Base-by-base conservation (phyloP, 1,140 invertebrate species). In the Harpegnathos saltator region DNA sequence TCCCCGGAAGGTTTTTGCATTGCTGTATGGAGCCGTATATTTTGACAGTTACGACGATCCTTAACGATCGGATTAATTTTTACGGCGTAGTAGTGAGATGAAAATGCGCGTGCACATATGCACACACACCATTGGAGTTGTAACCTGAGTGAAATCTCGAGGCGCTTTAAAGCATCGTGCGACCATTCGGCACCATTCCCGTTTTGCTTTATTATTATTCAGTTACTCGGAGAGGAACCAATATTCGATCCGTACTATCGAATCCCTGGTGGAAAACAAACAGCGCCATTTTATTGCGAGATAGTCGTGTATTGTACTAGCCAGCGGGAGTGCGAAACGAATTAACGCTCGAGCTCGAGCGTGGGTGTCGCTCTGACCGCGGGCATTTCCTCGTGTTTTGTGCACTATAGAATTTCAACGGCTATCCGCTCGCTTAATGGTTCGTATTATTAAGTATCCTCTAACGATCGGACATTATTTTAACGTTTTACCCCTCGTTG, bases 11-110 rank as follows among this genome's bases (percentile, higher is more conserved):
- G 83, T 80, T 87, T 89, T 86, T 65, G 84, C 86, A 63, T 84
- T 72, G 83, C 84, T 86, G 86, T 86, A 86, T 54, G 82, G 71
- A 81, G 85, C 72, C 89, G 89, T 93, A 92, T 93, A 93, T 92
- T 92, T 92, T 85, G 91, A 90, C 92, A 91, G 89, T 93, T 92
- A 92, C 91, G 85, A 89, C 92, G 82, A 75, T 80, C 83, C 85
- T 92, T 92, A 93, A 93, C 91, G 91, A 92, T 90, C 89, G 89
- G 91, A 92, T 93, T 93, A 93, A 93, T 93, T 92, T 93, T 93
- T 91, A 93, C 88, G 85, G 89, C 82, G 80, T 0, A 78, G 82
- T 91, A 86, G 89, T 88, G 85, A 90, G 92, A 91, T 89, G 89
- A 90, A 88, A 90, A 83, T 90, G 77, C 81, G 80, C 88, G 44